These are phyloP conservation scores for Gymnopithys bicolor DNA, from an alignment of 2,797 vertebrate genomes.

Conservation along the genomic window DNA sequence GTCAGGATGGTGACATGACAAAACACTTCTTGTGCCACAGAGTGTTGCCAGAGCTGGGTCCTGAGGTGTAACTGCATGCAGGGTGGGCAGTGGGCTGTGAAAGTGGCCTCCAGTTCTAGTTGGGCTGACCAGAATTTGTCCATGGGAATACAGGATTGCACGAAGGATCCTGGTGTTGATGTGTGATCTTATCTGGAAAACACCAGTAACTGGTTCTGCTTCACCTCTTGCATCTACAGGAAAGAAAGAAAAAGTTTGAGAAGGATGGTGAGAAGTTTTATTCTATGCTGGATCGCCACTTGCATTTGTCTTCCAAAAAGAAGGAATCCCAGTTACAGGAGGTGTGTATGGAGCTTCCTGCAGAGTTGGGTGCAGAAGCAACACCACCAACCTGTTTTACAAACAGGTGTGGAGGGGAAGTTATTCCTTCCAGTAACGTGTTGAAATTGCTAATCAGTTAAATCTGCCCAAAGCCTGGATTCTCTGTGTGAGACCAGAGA, in stretches of 20 bases:
- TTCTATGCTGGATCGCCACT: constrained; percentile 92
- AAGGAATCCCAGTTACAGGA: constrained; percentile 96
- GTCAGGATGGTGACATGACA: not conserved
- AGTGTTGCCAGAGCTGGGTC: not conserved
- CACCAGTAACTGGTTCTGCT: not conserved
- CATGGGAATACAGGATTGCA: not conserved
- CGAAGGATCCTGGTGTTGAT: not conserved
- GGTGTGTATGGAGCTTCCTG: constrained; percentile 71
- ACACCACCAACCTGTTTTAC: not conserved
- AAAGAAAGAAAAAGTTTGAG: constrained; percentile 96
- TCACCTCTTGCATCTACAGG: constrained; percentile 76
- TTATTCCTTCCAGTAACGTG: not conserved
- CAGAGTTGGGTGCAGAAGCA: not conserved
- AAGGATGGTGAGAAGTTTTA: constrained; percentile 97
- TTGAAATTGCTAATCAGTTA: not conserved
- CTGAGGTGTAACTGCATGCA: not conserved
- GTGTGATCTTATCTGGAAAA: not conserved
- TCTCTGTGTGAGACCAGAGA: not conserved
- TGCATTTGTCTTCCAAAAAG: constrained; percentile 94
- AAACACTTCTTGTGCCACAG: not conserved
- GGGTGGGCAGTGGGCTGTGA: not conserved
- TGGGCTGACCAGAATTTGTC: not conserved
- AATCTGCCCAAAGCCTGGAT: not conserved
- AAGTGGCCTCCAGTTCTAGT: not conserved
- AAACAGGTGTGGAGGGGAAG: not conserved